These are phyloP conservation scores for Phalacrocorax aristotelis DNA, from an alignment of 2,113 vertebrate species.

Conservation along the genomic window DNA sequence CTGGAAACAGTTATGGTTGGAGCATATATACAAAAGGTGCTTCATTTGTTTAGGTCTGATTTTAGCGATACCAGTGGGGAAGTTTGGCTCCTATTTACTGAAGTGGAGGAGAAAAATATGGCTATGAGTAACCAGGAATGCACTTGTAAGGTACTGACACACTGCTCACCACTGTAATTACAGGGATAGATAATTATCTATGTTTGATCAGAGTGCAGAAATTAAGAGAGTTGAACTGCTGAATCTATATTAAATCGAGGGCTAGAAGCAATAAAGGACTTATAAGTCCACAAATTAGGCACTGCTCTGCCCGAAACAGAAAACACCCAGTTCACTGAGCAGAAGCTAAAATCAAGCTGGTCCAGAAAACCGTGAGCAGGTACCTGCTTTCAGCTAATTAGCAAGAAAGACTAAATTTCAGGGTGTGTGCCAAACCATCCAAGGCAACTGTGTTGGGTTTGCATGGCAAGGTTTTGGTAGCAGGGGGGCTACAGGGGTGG, in stretches of 20 bases:
- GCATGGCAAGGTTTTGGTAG: too few species aligned
- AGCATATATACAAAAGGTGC: not conserved
- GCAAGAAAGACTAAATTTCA: not conserved
- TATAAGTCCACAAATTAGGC: not conserved
- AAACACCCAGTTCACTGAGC: not conserved
- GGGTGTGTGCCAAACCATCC: not conserved
- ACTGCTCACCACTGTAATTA: not conserved
- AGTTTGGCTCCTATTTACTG: not conserved
- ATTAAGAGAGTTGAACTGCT: not conserved
- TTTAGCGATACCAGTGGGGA: not conserved
- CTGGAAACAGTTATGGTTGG: not conserved
- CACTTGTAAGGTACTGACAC: not conserved
- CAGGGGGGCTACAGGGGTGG: too few species aligned
- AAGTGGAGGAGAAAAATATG: not conserved
- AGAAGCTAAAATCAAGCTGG: not conserved
- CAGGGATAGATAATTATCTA: not conserved
- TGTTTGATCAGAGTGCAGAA: not conserved
- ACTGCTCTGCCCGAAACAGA: not conserved
- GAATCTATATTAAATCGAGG: not conserved
- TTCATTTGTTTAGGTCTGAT: slow-evolving; percentile 1
- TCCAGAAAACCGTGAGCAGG: not conserved
- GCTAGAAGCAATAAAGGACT: not conserved
- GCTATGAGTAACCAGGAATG: not conserved
- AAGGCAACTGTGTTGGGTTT: too few species aligned
- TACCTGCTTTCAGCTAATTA: not conserved